phyloP scores from a whole-genome alignment of 2,797 vertebrate genomes.

The Sebastes nivosus region DNA sequence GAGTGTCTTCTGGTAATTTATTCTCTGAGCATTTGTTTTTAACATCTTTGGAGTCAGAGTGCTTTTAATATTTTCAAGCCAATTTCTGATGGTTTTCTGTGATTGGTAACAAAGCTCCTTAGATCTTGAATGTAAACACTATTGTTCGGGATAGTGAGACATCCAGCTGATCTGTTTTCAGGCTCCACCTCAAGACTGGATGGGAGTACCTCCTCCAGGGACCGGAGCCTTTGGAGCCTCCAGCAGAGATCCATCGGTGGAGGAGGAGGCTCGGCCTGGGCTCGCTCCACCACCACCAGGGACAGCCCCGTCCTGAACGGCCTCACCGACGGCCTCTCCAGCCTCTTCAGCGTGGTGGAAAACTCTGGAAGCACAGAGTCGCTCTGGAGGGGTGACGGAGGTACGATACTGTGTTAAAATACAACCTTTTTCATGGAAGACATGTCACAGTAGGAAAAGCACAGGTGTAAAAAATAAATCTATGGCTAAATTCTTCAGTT shows the following conservation, averaged over 20 bases:
- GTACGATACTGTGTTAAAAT: constrained; percentile 13
- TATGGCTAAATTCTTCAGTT: background rate
- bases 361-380: constrained; percentile 93
- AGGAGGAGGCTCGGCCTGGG: constrained; percentile 96
- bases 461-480: background rate
- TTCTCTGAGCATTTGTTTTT: background rate
- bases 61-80: background rate
- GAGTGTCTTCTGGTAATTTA: constrained; percentile 80
- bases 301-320: constrained; percentile 96
- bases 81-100: background rate
- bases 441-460: background rate
- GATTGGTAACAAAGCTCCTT: background rate
- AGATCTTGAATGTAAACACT: background rate
- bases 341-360: constrained; percentile 97
- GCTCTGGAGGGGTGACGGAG: constrained; percentile 89
- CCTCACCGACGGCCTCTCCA: constrained; percentile 94
- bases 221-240: constrained; percentile 95
- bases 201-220: constrained; percentile 80
- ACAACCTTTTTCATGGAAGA: background rate
- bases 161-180: constrained; percentile 14
- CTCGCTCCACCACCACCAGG: constrained; percentile 96
- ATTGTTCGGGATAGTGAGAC: background rate
- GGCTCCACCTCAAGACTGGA: constrained; percentile 93
- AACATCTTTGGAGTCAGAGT: background rate
- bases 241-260: constrained; percentile 85